Percentiles rank a stretch among this genome's conserved stretches.
Conservation (phyloP, 92 coral and sea anemone genomes). For the Porites rus region DNA sequence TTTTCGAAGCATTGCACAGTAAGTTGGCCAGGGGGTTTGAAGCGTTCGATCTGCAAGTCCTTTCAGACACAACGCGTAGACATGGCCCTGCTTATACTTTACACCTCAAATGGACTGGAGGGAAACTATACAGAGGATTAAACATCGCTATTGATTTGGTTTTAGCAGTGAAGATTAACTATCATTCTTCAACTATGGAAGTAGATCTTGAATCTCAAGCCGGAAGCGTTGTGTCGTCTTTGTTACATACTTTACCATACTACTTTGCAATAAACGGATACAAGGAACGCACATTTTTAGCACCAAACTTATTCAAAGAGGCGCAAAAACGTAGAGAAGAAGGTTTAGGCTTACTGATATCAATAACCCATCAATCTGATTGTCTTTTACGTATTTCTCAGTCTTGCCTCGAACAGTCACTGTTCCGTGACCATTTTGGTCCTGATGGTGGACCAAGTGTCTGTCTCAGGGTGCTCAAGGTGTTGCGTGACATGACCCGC, state of each 20-base stretch:
- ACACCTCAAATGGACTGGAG: no score
- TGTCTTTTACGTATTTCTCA: slow-evolving; percentile 8
- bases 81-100: no score
- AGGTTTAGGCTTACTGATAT: no score
- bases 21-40: no score
- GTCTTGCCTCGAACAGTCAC: slow-evolving; percentile 5
- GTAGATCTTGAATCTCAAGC: not conserved
- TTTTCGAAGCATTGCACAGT: no score
- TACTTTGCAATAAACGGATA: slow-evolving; percentile 3
- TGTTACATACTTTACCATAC: not conserved
- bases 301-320: not conserved
- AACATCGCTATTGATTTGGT: slow-evolving; percentile 32
- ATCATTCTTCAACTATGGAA: slow-evolving; percentile 6
- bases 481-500: no score
- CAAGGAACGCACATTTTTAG: not conserved
- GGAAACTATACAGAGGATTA: not conserved
- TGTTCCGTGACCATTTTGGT: slow-evolving; percentile 11
- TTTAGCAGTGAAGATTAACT: slow-evolving; percentile 37
- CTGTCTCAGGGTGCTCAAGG: not conserved
- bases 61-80: no score
- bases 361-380: not conserved
- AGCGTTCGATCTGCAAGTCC: no score
- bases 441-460: slow-evolving; percentile 7
- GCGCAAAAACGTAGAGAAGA: no score
- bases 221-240: not conserved